Conservation (phyloP, 2,797 vertebrate genomes). For the Falco peregrinus region DNA sequence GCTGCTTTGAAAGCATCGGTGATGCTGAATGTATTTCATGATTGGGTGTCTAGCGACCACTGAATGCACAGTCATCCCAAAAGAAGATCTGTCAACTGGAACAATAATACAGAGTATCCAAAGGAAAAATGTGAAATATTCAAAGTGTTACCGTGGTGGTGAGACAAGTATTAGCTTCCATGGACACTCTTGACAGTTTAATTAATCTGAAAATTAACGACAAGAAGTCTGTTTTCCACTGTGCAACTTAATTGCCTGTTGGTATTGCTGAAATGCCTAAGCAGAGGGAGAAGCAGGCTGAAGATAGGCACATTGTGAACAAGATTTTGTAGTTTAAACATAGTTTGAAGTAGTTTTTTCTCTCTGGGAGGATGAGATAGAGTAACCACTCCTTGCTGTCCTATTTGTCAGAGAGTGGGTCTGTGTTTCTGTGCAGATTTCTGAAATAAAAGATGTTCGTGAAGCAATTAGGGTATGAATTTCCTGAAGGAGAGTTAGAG, state of each 20-base stretch:
- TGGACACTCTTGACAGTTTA: background rate
- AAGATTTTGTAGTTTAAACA: background rate
- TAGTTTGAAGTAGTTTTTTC: background rate
- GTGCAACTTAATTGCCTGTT: background rate
- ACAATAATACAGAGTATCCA: background rate
- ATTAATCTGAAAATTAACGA: background rate
- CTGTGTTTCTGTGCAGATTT: background rate
- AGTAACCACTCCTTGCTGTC: background rate
- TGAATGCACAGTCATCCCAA: too few relatives aligned
- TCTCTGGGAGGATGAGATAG: background rate
- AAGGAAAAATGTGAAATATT: background rate
- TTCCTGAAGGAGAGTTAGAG: background rate
- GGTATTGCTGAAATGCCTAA: background rate
- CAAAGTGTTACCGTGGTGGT: background rate
- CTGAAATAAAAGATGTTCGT: background rate
- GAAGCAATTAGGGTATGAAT: background rate
- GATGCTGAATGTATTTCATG: background rate
- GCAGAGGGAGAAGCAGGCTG: background rate
- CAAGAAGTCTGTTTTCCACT: background rate
- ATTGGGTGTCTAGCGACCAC: fast-evolving
- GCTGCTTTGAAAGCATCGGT: background rate
- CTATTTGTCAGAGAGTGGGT: fast-evolving
- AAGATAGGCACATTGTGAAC: background rate
- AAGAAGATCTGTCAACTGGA: background rate
- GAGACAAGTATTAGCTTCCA: background rate